Evolutionary conservation across 2,797 vertebrate genomes (phyloP), one percentile per base, ranked within the genome.

Genomic region (Tauraco hartlaubi): DNA sequence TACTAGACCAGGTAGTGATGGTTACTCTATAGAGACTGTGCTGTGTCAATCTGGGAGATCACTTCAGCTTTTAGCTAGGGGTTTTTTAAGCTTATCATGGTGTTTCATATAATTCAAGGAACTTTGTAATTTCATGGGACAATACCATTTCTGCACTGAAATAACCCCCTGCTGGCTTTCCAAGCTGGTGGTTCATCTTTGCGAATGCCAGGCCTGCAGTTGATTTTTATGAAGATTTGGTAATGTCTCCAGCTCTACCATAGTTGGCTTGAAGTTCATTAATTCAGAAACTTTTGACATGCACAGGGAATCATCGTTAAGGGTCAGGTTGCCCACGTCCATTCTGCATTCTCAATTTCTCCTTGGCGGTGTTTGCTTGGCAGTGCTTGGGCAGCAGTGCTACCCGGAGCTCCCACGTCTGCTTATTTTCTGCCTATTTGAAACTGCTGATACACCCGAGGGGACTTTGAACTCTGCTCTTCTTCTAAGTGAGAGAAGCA

Each of bases 21-120:
- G 19, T 66, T 52, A 39, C 33, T 67, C 49, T 23, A 7, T 7
- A 43, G 11, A 43, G 18, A 58, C 14, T 44, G 18, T 59, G 33
- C 39, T 44, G 11, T 11, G 29, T 14, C 48, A 41, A 0, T 25
- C 19, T 48, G 16, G 39, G 41, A 88, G 8, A 72, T 39, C 29
- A 31, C 25, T 49, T 49, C 64, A 63, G 23, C 7, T 35, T 73
- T 86, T 15, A 54, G 5, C 54, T 31, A 21, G 23, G 15, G 7
- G 2, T 1, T 4, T 54, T 62, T 69, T 41, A 76, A 73, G 29
- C 4, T 2, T 10, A 83, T 13, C n/a, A 49, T 1, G 0, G 11
- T 22, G 44, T 17, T 74, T 51, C 67, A 78, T n/a, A 7, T n/a
- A 79, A 67, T 18, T 52, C 25, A 86, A 52, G 15, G 41, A 66